Conservation (phyloP, 2,888 invertebrate genomes). For the Clusia tigrina region DNA sequence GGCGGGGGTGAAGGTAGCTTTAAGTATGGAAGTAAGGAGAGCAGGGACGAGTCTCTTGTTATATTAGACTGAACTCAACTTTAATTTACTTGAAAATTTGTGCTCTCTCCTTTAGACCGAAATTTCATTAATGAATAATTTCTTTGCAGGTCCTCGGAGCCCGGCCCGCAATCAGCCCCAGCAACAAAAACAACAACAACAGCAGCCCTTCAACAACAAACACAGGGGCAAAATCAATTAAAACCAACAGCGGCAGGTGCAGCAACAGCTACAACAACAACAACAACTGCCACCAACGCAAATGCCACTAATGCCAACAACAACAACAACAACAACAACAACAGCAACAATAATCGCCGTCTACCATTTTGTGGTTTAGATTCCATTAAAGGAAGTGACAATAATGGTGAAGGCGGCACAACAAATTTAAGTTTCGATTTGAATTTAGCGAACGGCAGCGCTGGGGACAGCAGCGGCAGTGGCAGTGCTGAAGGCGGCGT, state of each 20-base stretch:
- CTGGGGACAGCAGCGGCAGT: slow-evolving; percentile 11
- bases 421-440: slow-evolving; percentile 46
- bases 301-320: slow-evolving; percentile 30
- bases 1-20: too few relatives aligned
- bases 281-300: slow-evolving; percentile 33
- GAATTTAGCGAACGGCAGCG: slow-evolving; percentile 23
- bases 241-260: too few relatives aligned
- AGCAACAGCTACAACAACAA: too few relatives aligned
- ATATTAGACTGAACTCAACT: too few relatives aligned
- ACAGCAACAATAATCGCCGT: slow-evolving; percentile 51
- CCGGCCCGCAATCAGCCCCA: too few relatives aligned
- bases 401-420: slow-evolving; percentile 38
- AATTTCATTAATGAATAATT: too few relatives aligned
- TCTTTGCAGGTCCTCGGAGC: slow-evolving; percentile 27
- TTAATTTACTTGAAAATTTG: too few relatives aligned
- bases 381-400: slow-evolving; percentile 41
- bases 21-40: too few relatives aligned
- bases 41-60: too few relatives aligned
- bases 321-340: slow-evolving; percentile 40
- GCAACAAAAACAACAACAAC: slow-evolving; percentile 26
- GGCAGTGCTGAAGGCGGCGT: background rate
- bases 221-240: slow-evolving; percentile 31
- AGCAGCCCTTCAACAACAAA: slow-evolving; percentile 27
- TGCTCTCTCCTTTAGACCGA: too few relatives aligned
- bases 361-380: slow-evolving; percentile 58